phyloP scores from a whole-genome alignment of 2,113 vertebrate species.

The Haemorhous mexicanus region DNA sequence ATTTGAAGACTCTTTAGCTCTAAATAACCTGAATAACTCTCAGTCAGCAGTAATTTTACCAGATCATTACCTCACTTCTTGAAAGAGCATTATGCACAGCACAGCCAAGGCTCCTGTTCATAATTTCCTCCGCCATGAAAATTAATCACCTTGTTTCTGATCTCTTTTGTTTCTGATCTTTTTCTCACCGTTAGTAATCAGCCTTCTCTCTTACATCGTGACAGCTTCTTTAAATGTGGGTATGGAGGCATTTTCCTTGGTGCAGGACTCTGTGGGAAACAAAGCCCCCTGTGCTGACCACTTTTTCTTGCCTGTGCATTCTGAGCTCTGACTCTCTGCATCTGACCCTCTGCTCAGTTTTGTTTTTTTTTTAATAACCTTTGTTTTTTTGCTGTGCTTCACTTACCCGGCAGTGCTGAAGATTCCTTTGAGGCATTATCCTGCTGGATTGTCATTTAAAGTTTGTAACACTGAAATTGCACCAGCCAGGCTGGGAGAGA shows the following conservation, averaged over 20 bases:
- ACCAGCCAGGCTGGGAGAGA: not conserved
- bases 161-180: not conserved
- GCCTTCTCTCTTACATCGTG: not conserved
- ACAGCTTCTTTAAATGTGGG: not conserved
- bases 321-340: not conserved
- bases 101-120: not conserved
- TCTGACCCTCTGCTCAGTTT: not conserved
- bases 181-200: not conserved
- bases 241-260: not conserved
- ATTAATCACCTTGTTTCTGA: not conserved
- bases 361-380: too few relatives aligned
- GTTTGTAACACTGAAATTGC: not conserved
- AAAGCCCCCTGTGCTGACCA: not conserved
- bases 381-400: not conserved
- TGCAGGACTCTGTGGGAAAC: not conserved
- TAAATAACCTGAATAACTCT: not conserved
- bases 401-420: not conserved
- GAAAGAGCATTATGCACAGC: not conserved
- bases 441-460: constrained; percentile 10
- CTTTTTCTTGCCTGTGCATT: not conserved
- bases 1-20: not conserved
- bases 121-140: not conserved
- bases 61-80: not conserved
- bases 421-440: not conserved
- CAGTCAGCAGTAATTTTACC: not conserved